phyloP scores from a whole-genome alignment of 1,140 invertebrate genomes.

The Mesaphorura yosii region DNA sequence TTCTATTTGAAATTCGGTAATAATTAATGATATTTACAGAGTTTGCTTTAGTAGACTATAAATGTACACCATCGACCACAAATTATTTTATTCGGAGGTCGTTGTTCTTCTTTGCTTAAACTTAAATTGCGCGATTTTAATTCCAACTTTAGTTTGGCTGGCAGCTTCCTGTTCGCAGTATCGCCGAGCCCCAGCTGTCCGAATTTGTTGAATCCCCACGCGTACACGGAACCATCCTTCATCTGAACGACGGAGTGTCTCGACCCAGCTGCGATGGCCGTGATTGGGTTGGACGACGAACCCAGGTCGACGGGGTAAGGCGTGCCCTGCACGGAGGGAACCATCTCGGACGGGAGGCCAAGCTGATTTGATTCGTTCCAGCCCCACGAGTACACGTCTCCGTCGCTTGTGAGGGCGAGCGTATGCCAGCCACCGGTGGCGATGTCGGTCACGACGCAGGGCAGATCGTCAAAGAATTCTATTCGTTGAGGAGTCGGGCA shows the following conservation, averaged over 20 bases:
- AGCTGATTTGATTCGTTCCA: conserved; percentile 51
- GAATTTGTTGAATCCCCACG: conserved; percentile 77
- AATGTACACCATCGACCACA: no score
- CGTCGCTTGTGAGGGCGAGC: conserved; percentile 36
- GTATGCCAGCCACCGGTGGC: conserved; percentile 44
- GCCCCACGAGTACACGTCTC: conserved; percentile 43
- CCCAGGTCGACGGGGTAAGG: conserved; percentile 31
- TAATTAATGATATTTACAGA: no score
- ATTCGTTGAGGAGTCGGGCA: conserved; percentile 18
- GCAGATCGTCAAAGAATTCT: conserved; percentile 31
- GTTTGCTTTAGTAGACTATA: no score
- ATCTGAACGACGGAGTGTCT: conserved; percentile 74
- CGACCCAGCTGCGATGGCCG: conserved; percentile 55
- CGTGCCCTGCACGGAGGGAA: conserved; percentile 2
- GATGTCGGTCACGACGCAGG: conserved; percentile 48
- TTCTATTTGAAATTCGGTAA: background rate
- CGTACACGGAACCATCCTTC: conserved; percentile 50
- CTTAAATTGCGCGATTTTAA: background rate
- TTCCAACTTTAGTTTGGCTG: background rate
- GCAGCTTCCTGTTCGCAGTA: background rate
- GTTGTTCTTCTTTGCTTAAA: background rate
- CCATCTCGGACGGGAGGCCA: conserved; percentile 12
- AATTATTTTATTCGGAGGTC: no score
- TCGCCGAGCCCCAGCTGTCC: conserved; percentile 55
- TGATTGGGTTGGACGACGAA: conserved; percentile 19